Evolutionary conservation across 2,797 vertebrate species (phyloP).

Genomic region (Falco concolor): DNA sequence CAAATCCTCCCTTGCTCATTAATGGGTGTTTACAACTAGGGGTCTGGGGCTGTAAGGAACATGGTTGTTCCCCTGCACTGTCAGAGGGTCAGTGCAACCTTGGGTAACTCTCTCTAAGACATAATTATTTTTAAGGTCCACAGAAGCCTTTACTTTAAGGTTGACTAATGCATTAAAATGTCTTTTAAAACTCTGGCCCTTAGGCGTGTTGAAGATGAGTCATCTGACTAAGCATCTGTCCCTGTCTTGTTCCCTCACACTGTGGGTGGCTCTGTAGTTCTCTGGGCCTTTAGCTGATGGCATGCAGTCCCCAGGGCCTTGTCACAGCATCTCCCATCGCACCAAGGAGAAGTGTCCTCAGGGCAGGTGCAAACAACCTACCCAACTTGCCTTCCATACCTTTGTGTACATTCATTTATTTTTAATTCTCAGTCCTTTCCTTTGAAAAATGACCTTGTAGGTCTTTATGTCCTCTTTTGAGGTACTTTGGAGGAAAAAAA

Average conservation of each 20-base stretch:
- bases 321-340: background rate
- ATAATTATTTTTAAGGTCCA: background rate
- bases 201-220: background rate
- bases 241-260: rapidly evolving
- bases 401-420: background rate
- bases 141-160: background rate
- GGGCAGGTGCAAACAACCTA: background rate
- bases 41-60: background rate
- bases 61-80: background rate
- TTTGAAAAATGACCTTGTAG: background rate
- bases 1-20: background rate
- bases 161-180: background rate
- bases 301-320: background rate
- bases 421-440: background rate
- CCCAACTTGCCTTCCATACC: background rate
- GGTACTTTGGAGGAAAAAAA: background rate
- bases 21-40: background rate
- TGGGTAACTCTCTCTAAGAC: background rate
- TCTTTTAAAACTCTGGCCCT: background rate
- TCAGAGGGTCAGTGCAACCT: background rate
- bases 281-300: background rate
- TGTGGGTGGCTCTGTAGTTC: background rate
- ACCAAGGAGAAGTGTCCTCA: background rate
- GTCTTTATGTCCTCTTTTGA: background rate
- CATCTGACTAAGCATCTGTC: background rate